These are phyloP conservation scores for Prionace glauca DNA, from an alignment of 2,797 vertebrate species.

Conservation along the genomic window DNA sequence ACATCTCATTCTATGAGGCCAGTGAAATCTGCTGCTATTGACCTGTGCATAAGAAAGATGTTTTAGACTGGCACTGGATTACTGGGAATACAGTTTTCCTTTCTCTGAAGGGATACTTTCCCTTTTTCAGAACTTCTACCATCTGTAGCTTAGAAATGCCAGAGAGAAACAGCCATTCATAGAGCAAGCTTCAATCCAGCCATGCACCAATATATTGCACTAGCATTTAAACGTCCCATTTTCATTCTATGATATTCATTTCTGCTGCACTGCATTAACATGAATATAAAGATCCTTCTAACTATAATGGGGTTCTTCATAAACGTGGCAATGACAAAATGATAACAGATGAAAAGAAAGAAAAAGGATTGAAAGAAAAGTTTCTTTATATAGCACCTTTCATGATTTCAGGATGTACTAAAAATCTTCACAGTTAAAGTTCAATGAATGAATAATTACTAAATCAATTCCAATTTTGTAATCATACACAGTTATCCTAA, in stretches of 20 bases:
- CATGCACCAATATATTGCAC: not conserved
- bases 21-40: not conserved
- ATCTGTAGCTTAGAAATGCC: not conserved
- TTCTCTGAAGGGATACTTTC: not conserved
- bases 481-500: no score
- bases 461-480: no score
- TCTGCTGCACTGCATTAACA: not conserved
- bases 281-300: not conserved
- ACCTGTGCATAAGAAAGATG: not conserved
- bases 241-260: not conserved
- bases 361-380: not conserved
- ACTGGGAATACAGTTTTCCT: not conserved
- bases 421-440: not conserved
- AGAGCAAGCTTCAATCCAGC: not conserved
- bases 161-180: not conserved
- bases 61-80: not conserved
- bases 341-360: not conserved
- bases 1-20: not conserved
- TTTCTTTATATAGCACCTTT: not conserved
- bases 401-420: not conserved
- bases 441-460: not conserved
- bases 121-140: not conserved
- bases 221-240: not conserved
- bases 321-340: not conserved
- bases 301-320: not conserved